phyloP scores from a whole-genome alignment of 92 coral and sea anemone species.

The Actinostola sp. region DNA sequence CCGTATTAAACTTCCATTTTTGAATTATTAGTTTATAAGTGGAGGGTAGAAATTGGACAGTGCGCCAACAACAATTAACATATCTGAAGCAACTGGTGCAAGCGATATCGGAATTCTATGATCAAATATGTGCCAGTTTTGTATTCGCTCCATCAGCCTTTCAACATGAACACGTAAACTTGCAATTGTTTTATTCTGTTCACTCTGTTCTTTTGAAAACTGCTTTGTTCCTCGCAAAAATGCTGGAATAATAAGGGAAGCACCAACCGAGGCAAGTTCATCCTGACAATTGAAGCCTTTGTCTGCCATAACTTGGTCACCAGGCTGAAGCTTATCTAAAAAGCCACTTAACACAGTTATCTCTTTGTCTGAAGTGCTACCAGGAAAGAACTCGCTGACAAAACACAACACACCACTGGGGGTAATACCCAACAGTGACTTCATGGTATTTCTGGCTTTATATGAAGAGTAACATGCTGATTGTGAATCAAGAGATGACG shows the following conservation, averaged over 20 bases:
- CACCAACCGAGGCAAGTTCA: slow-evolving; percentile 50
- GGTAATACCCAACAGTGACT: slow-evolving; percentile 60
- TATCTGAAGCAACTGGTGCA: slow-evolving; percentile 30
- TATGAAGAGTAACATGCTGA: slow-evolving; percentile 53
- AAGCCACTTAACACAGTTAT: slow-evolving; percentile 45
- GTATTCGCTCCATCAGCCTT: slow-evolving; percentile 35
- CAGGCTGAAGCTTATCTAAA: slow-evolving; percentile 5
- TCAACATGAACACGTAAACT: slow-evolving; percentile 38
- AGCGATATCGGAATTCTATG: slow-evolving; percentile 22
- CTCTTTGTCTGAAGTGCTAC: slow-evolving; percentile 38
- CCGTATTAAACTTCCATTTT: no score
- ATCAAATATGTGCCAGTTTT: slow-evolving; percentile 47
- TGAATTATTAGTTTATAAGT: not conserved
- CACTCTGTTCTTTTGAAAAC: not conserved
- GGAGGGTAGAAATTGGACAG: not conserved
- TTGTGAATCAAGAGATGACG: slow-evolving; percentile 41
- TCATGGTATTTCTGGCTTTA: slow-evolving; percentile 52
- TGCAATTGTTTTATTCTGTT: slow-evolving; percentile 44
- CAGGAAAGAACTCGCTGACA: slow-evolving; percentile 52
- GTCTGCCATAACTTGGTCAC: slow-evolving; percentile 56
- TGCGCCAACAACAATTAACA: slow-evolving; percentile 13
- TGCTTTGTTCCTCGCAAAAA: slow-evolving; percentile 13
- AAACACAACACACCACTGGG: slow-evolving; percentile 40
- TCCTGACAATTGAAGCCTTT: slow-evolving; percentile 44
- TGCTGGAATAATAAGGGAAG: slow-evolving; percentile 33